Evolutionary conservation across 2,888 invertebrate species (phyloP).

Genomic region (Balanococcus diminutus): DNA sequence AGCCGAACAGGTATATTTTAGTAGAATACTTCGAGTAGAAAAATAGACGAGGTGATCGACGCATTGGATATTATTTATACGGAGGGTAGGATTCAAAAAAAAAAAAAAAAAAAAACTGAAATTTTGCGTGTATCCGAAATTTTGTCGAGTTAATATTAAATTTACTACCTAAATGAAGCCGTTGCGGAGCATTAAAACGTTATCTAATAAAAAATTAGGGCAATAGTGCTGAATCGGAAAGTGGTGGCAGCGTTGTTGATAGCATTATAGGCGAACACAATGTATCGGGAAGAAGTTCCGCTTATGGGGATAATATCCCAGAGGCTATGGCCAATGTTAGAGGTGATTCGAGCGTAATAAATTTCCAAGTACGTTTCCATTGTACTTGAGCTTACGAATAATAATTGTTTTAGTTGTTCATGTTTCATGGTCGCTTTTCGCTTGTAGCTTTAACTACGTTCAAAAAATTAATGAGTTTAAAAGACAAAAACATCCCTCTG

Average conservation of each 20-base stretch:
- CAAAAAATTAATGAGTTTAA: not conserved
- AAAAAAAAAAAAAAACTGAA: too few species aligned
- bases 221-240: constrained; percentile 67
- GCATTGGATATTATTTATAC: not conserved
- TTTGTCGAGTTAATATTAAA: too few species aligned
- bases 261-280: constrained; percentile 85
- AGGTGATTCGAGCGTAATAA: constrained; percentile 65
- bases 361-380: constrained; percentile 49
- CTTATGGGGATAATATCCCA: constrained; percentile 78
- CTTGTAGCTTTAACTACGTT: constrained; percentile 62
- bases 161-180: not conserved
- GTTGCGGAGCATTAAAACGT: constrained; percentile 5
- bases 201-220: constrained; percentile 55
- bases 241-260: constrained; percentile 89
- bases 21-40: not conserved
- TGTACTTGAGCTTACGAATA: constrained; percentile 24
- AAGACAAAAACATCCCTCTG: not conserved
- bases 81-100: too few species aligned
- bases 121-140: too few species aligned
- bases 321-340: constrained; percentile 66
- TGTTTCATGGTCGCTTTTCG: constrained; percentile 61
- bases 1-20: constrained; percentile 70
- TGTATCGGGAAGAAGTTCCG: constrained; percentile 91
- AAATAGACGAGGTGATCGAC: not conserved
- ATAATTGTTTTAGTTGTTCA: not conserved